phyloP scores from a whole-genome alignment of 2,797 vertebrate genomes.

The Meda fulgida region DNA sequence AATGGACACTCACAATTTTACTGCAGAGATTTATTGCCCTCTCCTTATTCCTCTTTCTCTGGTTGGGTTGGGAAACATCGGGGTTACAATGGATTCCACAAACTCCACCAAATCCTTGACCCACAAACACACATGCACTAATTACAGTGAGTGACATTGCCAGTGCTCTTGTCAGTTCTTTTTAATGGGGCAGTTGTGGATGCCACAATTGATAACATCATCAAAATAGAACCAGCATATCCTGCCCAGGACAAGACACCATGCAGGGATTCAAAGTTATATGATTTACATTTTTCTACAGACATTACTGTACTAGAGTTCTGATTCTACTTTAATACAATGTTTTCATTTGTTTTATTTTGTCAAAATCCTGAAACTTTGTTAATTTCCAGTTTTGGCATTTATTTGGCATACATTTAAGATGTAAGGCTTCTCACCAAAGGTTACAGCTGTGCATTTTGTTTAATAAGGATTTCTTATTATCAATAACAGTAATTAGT shows the following conservation, averaged over 20 bases:
- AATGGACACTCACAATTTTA: conserved; percentile 69
- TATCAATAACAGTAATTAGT: neutral
- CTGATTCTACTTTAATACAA: neutral
- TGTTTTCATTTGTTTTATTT: too few relatives aligned
- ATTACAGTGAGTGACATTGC: conserved; percentile 35
- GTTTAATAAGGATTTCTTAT: neutral
- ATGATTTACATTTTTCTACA: neutral
- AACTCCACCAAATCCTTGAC: conserved; percentile 51
- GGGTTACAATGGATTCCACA: conserved; percentile 67
- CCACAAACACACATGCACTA: conserved; percentile 15
- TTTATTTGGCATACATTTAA: neutral
- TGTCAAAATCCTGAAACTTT: neutral
- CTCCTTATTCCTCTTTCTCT: conserved; percentile 56
- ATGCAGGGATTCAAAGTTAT: conserved; percentile 48
- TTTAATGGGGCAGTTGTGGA: conserved; percentile 30
- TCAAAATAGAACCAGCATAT: conserved; percentile 21
- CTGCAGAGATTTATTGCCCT: conserved; percentile 62
- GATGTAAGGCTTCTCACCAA: neutral
- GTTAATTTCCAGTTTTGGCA: neutral
- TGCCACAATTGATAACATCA: conserved; percentile 46
- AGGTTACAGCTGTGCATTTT: neutral
- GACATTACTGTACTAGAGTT: neutral
- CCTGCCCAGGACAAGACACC: conserved; percentile 25
- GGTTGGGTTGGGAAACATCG: conserved; percentile 73
- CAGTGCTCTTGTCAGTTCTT: conserved; percentile 33